phyloP scores from a whole-genome alignment of 2,113 vertebrate genomes.

The Tretioscincus oriximinensis region DNA sequence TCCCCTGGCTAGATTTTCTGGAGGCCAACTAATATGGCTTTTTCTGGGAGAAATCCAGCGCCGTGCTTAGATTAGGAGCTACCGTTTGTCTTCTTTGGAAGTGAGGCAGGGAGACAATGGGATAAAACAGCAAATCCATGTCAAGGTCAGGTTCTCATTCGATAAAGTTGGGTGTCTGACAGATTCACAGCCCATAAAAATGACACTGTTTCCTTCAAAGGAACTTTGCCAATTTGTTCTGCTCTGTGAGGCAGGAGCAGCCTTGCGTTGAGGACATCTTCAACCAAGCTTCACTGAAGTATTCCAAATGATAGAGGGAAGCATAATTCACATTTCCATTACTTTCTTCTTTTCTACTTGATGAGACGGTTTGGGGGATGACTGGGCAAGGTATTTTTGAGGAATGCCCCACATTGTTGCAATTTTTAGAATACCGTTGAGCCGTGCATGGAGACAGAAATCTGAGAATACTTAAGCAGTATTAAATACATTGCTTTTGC shows the following conservation, averaged over 20 bases:
- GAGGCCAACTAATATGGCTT: too few species aligned
- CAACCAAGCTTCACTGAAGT: background rate
- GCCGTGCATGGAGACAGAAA: background rate
- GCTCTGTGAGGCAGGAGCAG: background rate
- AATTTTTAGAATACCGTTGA: background rate
- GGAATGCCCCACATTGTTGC: background rate
- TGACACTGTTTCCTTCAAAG: background rate
- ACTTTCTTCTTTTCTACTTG: background rate
- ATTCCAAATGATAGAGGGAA: background rate
- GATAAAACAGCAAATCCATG: too few species aligned
- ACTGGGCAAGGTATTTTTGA: background rate
- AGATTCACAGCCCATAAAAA: background rate
- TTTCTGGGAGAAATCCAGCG: too few species aligned
- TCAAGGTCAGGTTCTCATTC: background rate
- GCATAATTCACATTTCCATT: too few species aligned
- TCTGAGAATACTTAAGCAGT: conserved; percentile 4
- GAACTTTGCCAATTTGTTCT: background rate
- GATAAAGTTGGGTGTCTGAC: background rate
- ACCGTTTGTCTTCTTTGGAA: background rate
- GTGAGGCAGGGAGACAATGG: background rate
- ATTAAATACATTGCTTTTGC: background rate
- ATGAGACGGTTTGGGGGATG: background rate
- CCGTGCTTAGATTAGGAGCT: background rate
- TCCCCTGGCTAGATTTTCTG: too few species aligned
- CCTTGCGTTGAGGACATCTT: background rate